Conservation (phyloP, 1,140 invertebrate species). For the Chelonus insularis region DNA sequence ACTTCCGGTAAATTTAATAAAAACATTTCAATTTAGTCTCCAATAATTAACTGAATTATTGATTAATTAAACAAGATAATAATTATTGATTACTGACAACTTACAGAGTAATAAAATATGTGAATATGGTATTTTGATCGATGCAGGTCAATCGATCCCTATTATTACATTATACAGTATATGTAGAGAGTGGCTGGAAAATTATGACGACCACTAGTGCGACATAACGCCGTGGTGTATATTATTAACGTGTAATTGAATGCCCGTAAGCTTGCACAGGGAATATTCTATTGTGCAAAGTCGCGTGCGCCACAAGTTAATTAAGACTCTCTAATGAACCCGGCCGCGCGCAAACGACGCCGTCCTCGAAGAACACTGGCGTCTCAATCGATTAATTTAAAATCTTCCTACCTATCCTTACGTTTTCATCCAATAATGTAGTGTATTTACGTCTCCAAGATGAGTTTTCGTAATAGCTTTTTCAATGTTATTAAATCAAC, state of each 20-base stretch:
- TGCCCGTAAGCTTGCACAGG: slow-evolving; percentile 35
- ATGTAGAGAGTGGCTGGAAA: background rate
- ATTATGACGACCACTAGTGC: background rate
- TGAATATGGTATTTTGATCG: too few species aligned
- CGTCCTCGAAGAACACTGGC: slow-evolving; percentile 42
- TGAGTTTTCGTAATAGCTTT: background rate
- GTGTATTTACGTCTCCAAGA: background rate
- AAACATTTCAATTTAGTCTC: too few species aligned
- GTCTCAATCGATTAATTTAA: slow-evolving; percentile 59
- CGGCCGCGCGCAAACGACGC: slow-evolving; percentile 29
- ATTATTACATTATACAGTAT: background rate
- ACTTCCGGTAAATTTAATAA: too few species aligned
- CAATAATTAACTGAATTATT: too few species aligned
- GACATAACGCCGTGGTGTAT: slow-evolving; percentile 25
- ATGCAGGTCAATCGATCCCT: too few species aligned
- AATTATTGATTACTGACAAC: too few species aligned
- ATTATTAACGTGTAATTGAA: slow-evolving; percentile 37
- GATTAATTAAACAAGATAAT: too few species aligned
- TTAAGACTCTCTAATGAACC: slow-evolving; percentile 38
- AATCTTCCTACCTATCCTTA: slow-evolving; percentile 45
- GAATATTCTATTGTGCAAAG: slow-evolving; percentile 38
- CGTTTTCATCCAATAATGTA: background rate
- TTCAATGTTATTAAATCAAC: background rate
- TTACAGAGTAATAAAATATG: too few species aligned
- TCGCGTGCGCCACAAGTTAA: slow-evolving; percentile 37